Percentiles rank a stretch among this genome's conserved stretches.
Conservation (phyloP, 2,113 vertebrate genomes). For the Mohoua ochrocephala region DNA sequence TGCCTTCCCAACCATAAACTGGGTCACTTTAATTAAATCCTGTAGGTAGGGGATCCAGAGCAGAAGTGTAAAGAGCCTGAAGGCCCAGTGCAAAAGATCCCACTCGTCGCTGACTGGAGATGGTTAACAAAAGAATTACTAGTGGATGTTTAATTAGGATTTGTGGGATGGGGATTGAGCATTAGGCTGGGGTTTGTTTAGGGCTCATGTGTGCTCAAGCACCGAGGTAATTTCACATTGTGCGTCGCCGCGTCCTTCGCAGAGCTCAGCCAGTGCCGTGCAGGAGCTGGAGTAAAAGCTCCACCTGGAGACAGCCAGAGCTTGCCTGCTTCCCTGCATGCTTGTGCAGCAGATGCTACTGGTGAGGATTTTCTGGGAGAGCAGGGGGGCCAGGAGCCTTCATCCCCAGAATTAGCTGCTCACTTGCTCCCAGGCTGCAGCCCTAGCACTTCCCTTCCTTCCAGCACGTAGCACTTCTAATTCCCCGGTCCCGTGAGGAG, state of each 20-base stretch:
- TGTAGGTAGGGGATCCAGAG: not conserved
- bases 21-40: constrained; percentile 56
- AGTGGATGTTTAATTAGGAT: constrained; percentile 53
- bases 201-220: constrained; percentile 22
- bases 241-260: not conserved
- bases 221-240: not conserved
- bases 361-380: not conserved
- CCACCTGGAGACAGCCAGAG: constrained; percentile 55
- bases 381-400: not conserved
- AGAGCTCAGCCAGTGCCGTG: not conserved
- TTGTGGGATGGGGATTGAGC: constrained; percentile 16
- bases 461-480: not conserved
- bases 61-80: not conserved
- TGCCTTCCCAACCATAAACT: not conserved
- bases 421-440: not conserved
- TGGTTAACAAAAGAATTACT: constrained; percentile 39
- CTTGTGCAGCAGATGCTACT: accelerated
- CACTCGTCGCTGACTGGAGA: not conserved
- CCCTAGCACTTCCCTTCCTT: not conserved
- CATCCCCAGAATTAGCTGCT: not conserved
- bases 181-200: constrained; percentile 28
- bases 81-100: not conserved
- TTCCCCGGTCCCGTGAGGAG: accelerated
- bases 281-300: constrained; percentile 67
- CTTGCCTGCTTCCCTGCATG: not conserved